These are phyloP conservation scores for Bactericera cockerelli DNA, from an alignment of 1,140 invertebrate genomes.

Conservation along the genomic window DNA sequence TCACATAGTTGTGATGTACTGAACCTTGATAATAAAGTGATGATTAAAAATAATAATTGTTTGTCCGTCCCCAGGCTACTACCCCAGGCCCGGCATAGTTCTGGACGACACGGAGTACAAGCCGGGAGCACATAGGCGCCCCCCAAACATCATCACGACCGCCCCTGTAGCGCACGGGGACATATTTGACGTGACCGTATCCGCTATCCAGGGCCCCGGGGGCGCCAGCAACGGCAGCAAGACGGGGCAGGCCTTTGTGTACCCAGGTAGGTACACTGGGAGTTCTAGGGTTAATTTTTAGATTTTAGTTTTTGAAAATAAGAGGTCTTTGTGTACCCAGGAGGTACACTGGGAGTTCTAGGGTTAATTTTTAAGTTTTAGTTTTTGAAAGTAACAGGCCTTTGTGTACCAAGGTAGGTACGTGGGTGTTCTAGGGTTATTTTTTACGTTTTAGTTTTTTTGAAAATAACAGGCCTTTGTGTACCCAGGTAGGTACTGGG, in stretches of 20 bases:
- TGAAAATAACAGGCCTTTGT: no score
- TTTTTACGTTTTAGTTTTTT: no score
- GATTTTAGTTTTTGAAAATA: neutral
- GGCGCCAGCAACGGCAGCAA: constrained; percentile 33
- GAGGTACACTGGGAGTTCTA: no score
- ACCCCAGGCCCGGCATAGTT: constrained; percentile 62
- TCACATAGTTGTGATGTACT: no score
- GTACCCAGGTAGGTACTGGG: no score
- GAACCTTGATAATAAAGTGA: no score
- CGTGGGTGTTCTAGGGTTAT: no score
- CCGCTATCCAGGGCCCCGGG: constrained; percentile 67
- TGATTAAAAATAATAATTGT: no score
- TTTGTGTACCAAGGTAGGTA: no score
- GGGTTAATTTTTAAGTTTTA: no score
- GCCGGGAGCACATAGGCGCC: constrained; percentile 35
- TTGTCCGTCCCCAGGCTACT: constrained; percentile 29
- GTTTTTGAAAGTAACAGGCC: no score
- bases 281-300: neutral
- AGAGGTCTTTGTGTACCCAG: no score
- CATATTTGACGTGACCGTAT: constrained; percentile 74
- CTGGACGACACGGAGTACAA: constrained; percentile 64
- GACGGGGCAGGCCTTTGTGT: constrained; percentile 35
- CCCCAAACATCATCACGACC: constrained; percentile 29
- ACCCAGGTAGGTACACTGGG: constrained; percentile 35
- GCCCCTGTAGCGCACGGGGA: constrained; percentile 43